Base-by-base conservation (phyloP, 2,888 invertebrate genomes). In the Clunio marinus region DNA sequence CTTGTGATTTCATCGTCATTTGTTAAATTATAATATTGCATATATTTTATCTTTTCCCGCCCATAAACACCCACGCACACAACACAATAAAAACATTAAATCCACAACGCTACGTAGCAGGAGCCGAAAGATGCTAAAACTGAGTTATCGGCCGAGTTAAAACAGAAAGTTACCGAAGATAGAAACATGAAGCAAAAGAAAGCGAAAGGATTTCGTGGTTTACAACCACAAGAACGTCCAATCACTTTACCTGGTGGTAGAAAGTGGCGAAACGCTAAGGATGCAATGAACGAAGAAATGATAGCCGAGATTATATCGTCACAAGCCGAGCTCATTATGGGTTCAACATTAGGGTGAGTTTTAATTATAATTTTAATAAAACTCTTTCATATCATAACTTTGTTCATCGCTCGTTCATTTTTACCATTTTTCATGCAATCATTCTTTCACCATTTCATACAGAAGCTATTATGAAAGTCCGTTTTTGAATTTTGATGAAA, bases 251-350 rank as follows among this genome's bases (percentile, higher is more conserved):
- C 91, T 10, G 89, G 90, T 24, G 91, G 91, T 4, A 82, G 89
- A 45, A 84, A 84, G 74, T 91, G 91, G 91, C 83, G 86, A 73
- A 84, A 88, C 60, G 91, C 94, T 2, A 87, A 91, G 74, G 92
- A 93, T 74, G 88, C 93, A 51, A 94, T 91, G 82, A 89, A 93
- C 71, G 93, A 96, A 72, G 88, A 91, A 74, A 88, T 89, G 80
- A 91, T 96, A 69, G 89, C 90, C 17, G 90, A 93, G 75, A 89
- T 91, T 1, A 81, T 96, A 71, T 86, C 88, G 69, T 86, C 88
- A 4, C 94, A 93, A 77, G 88, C 93, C 1, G 93, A 94, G 81
- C 85, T 93, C 46, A 87, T 96, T 70, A 85, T 88, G 68, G 92
- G 93, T 71, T 88, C 88, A 73, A 87, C 89, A 70, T 83, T 91